Percentiles rank a stretch among this genome's conserved stretches.
These are phyloP conservation scores for Globodera rostochiensis DNA, from an alignment of 1,140 invertebrate species.

Conservation along the genomic window DNA sequence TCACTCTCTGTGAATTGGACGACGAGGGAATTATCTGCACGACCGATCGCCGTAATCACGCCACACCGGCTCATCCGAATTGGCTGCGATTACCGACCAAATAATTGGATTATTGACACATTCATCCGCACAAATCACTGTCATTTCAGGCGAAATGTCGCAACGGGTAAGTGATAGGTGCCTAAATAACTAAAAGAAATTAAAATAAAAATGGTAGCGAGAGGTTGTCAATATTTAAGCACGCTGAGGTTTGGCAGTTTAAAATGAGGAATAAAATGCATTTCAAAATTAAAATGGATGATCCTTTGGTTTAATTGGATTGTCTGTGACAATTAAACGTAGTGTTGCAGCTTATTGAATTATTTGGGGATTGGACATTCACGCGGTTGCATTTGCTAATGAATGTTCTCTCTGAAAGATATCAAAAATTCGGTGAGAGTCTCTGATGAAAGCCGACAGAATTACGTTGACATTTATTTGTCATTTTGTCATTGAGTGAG, in stretches of 20 bases:
- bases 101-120: slow-evolving; percentile 12
- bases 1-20: not conserved
- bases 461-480: too few species aligned
- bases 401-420: too few species aligned
- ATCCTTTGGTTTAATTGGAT: not conserved
- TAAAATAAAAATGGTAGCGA: not conserved
- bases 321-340: too few species aligned
- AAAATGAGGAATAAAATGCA: not conserved
- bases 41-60: not conserved
- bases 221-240: not conserved
- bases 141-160: not conserved
- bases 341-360: too few species aligned
- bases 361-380: too few species aligned
- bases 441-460: too few species aligned
- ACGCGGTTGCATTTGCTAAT: too few species aligned
- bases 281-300: not conserved
- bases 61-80: not conserved
- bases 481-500: too few species aligned
- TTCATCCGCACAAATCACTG: not conserved
- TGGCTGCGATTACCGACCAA: not conserved
- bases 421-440: too few species aligned
- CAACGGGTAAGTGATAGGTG: slow-evolving; percentile 3
- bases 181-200: not conserved
- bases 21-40: not conserved
- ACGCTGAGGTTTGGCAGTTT: not conserved